Percentiles rank a stretch among this genome's conserved stretches.
These are phyloP conservation scores for Plodia interpunctella DNA, from an alignment of 1,140 invertebrate species.

Conservation along the genomic window DNA sequence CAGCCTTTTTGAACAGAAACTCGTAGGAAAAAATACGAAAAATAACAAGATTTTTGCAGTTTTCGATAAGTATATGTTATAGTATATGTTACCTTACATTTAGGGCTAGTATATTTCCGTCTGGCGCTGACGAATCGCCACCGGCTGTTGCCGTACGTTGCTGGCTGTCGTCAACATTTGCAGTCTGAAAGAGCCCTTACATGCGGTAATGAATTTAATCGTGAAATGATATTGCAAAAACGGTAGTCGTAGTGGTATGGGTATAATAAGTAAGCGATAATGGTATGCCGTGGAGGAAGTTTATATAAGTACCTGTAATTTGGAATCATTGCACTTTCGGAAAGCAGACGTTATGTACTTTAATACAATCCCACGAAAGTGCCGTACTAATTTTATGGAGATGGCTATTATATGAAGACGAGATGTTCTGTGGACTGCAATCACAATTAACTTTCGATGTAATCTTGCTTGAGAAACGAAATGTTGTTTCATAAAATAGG, in stretches of 20 bases:
- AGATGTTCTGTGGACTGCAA: neutral
- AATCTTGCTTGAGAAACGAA: neutral
- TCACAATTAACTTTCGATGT: neutral
- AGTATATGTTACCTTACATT: too few relatives aligned
- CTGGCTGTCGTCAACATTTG: too few relatives aligned
- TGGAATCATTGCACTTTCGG: constrained; percentile 12
- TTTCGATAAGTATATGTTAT: too few relatives aligned
- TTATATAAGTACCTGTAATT: constrained; percentile 12
- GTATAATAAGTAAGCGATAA: constrained; percentile 8
- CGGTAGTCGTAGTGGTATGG: constrained; percentile 2
- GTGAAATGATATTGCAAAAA: constrained; percentile 14
- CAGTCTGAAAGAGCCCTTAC: too few relatives aligned
- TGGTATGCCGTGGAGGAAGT: constrained; percentile 6
- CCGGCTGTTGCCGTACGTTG: too few relatives aligned
- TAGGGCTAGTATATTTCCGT: too few relatives aligned
- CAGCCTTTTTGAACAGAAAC: too few relatives aligned
- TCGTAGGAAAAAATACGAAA: too few relatives aligned
- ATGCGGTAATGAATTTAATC: constrained; percentile 10
- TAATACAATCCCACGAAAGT: constrained; percentile 6
- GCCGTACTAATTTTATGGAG: neutral
- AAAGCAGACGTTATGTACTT: constrained; percentile 6
- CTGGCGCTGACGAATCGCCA: too few relatives aligned
- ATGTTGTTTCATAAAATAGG: neutral
- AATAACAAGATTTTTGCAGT: too few relatives aligned
- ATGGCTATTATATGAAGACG: neutral